phyloP scores from a whole-genome alignment of 1,140 invertebrate genomes.

The Whitmania pigra region DNA sequence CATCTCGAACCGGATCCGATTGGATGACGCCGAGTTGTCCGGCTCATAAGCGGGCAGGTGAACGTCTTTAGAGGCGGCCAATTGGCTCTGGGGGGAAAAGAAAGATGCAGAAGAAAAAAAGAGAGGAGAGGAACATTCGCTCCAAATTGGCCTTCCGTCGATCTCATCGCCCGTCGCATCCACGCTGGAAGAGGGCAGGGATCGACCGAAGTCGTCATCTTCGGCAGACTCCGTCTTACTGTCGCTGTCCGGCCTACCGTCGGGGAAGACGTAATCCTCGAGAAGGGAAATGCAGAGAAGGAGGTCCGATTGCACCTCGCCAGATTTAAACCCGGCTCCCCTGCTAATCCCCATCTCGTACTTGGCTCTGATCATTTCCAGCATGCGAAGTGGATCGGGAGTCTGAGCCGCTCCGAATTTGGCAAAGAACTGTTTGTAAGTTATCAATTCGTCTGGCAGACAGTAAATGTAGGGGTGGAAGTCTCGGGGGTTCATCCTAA shows the following conservation, averaged over 20 bases:
- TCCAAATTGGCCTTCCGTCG: too few relatives aligned
- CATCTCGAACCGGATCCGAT: too few relatives aligned
- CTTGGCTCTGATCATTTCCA: conserved; percentile 14
- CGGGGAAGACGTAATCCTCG: neutral
- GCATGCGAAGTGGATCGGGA: conserved; percentile 9
- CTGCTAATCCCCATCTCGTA: neutral
- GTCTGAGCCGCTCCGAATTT: neutral
- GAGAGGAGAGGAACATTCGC: too few relatives aligned
- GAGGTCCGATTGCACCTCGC: neutral
- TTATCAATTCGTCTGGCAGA: conserved; percentile 11
- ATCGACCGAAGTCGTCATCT: too few relatives aligned
- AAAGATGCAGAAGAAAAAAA: too few relatives aligned
- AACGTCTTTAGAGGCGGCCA: too few relatives aligned
- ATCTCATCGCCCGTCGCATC: too few relatives aligned
- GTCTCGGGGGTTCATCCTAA: neutral
- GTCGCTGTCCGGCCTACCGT: neutral
- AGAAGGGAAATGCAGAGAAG: neutral
- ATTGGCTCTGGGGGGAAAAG: too few relatives aligned
- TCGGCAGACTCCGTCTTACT: too few relatives aligned
- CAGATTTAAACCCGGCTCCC: neutral
- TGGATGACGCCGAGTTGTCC: too few relatives aligned
- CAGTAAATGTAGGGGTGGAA: conserved; percentile 19
- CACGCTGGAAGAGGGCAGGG: too few relatives aligned
- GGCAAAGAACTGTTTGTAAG: conserved; percentile 13
- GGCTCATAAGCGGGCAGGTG: too few relatives aligned